phyloP scores from a whole-genome alignment of 1,140 invertebrate genomes.

The Orchestia grillus region DNA sequence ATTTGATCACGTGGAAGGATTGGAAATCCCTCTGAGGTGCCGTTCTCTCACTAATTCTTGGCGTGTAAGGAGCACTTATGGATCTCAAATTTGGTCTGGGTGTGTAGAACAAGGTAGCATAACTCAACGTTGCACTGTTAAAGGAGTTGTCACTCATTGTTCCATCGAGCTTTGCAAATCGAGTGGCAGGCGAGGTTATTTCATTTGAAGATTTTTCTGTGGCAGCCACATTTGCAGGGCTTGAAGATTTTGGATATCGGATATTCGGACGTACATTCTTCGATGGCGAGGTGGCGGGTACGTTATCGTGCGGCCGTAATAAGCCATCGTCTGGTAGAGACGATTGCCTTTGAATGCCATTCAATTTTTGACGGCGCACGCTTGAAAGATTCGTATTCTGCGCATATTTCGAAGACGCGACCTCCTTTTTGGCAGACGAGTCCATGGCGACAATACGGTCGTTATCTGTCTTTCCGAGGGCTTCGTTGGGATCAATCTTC shows the following conservation, averaged over 20 bases:
- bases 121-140: slow-evolving; percentile 34
- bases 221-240: neutral
- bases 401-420: neutral
- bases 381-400: neutral
- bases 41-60: neutral
- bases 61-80: neutral
- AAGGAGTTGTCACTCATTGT: slow-evolving; percentile 45
- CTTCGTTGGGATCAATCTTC: neutral
- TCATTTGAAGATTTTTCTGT: neutral
- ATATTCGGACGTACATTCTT: neutral
- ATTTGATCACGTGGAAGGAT: neutral
- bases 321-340: slow-evolving; percentile 26
- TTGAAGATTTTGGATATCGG: neutral
- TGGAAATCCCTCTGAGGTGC: neutral
- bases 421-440: neutral
- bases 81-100: slow-evolving; percentile 10
- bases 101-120: slow-evolving; percentile 35
- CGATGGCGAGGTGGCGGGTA: neutral
- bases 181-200: neutral
- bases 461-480: neutral
- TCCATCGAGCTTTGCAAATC: slow-evolving; percentile 29
- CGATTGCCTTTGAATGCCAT: neutral
- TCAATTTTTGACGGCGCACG: neutral
- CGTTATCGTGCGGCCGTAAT: neutral
- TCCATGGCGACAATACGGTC: neutral